These are phyloP conservation scores for Ophonus ardosiacus DNA, from an alignment of 2,888 invertebrate genomes.

Conservation along the genomic window DNA sequence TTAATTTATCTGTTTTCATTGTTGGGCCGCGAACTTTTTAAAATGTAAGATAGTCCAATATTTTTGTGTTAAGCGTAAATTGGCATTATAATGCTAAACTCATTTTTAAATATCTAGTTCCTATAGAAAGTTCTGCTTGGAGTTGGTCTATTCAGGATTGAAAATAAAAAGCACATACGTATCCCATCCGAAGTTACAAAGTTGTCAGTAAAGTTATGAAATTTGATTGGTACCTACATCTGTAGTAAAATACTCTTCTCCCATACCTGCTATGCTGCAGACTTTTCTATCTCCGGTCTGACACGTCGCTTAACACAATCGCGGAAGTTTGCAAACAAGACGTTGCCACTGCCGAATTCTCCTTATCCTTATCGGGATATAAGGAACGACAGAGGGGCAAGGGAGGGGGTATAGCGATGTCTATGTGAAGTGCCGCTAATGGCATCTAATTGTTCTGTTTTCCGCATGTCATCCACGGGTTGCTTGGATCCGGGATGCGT, in stretches of 20 bases:
- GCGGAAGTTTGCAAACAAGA: slow-evolving; percentile 60
- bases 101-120: background rate
- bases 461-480: slow-evolving; percentile 39
- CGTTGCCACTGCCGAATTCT: slow-evolving; percentile 46
- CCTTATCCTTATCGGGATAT: slow-evolving; percentile 31
- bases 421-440: slow-evolving; percentile 45
- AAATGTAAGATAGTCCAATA: no score
- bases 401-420: background rate
- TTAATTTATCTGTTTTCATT: no score
- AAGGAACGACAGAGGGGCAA: no score
- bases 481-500: slow-evolving; percentile 13
- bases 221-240: background rate
- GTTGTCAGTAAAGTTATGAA: background rate
- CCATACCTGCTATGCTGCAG: background rate
- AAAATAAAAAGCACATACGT: background rate
- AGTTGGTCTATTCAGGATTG: background rate
- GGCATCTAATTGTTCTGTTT: slow-evolving; percentile 58
- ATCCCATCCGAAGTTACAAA: background rate
- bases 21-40: no score
- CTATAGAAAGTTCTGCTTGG: background rate
- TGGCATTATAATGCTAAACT: background rate
- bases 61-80: background rate
- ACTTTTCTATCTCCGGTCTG: background rate
- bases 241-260: background rate
- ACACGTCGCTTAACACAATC: slow-evolving; percentile 38